Percentiles rank a stretch among this genome's conserved stretches.
These are phyloP conservation scores for Ectobius pallidus DNA, from an alignment of 2,888 invertebrate genomes.

Conservation along the genomic window DNA sequence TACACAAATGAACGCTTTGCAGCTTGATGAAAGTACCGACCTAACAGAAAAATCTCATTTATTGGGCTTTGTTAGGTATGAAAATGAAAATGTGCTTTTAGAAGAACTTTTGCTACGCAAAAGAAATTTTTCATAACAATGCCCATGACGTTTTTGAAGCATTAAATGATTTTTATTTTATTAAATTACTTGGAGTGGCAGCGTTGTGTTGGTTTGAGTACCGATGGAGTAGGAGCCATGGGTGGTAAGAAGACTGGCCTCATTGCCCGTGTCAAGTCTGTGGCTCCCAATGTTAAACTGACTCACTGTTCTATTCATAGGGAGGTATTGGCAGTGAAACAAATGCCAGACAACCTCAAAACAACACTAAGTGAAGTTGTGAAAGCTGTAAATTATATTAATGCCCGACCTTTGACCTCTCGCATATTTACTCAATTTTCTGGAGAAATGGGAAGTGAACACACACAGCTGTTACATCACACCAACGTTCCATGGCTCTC, in stretches of 20 bases:
- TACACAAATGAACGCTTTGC: background rate
- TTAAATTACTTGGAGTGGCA: background rate
- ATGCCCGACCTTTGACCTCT: background rate
- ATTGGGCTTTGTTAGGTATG: background rate
- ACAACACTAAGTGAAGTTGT: background rate
- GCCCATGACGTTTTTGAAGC: background rate
- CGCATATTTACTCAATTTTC: background rate
- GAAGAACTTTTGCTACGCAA: background rate
- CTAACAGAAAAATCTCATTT: background rate
- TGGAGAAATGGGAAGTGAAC: background rate
- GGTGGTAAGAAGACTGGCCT: background rate
- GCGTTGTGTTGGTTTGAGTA: background rate
- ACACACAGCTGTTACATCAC: background rate
- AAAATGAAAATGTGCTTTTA: background rate
- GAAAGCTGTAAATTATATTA: background rate
- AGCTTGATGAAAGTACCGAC: background rate
- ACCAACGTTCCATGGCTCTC: conserved; percentile 13
- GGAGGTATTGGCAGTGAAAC: background rate
- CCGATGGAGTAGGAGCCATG: background rate
- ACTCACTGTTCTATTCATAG: conserved; percentile 26
- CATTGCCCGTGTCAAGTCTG: background rate
- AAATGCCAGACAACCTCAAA: background rate
- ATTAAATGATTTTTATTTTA: background rate
- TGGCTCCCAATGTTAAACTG: background rate
- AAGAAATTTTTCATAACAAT: background rate